phyloP scores from a whole-genome alignment of 2,888 invertebrate species.

The Nudaria mundana region DNA sequence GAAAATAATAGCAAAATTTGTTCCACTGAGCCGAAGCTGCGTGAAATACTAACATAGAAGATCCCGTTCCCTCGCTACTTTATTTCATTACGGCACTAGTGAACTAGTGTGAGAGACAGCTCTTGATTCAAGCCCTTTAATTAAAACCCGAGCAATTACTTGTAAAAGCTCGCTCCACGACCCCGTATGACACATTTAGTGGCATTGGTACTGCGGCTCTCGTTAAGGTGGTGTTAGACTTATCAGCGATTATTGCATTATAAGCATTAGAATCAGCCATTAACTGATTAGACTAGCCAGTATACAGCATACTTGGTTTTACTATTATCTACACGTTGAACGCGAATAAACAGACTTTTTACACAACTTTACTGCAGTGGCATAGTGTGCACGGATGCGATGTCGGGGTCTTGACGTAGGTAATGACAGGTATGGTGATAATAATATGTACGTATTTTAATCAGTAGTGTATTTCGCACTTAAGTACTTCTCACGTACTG shows the following conservation, averaged over 20 bases:
- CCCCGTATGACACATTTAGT: conserved; percentile 9
- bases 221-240: not conserved
- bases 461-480: too few relatives aligned
- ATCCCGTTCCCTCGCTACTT: not conserved
- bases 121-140: conserved; percentile 29
- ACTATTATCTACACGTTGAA: too few relatives aligned
- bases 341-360: too few relatives aligned
- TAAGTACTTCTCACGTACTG: too few relatives aligned
- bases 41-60: not conserved
- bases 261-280: too few relatives aligned
- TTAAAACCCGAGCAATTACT: conserved; percentile 34
- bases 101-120: conserved; percentile 25
- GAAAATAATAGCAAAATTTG: too few relatives aligned
- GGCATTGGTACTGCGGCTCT: conserved; percentile 3
- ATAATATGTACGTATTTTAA: too few relatives aligned
- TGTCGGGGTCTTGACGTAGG: too few relatives aligned
- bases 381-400: too few relatives aligned
- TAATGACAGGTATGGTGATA: too few relatives aligned
- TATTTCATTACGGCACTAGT: conserved; percentile 2
- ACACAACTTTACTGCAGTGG: too few relatives aligned
- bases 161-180: conserved; percentile 21
- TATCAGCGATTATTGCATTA: not conserved
- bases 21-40: not conserved
- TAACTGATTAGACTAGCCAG: not conserved
- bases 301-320: too few relatives aligned